These are phyloP conservation scores for Macquaria australasica DNA, from an alignment of 2,113 vertebrate genomes.

Conservation along the genomic window DNA sequence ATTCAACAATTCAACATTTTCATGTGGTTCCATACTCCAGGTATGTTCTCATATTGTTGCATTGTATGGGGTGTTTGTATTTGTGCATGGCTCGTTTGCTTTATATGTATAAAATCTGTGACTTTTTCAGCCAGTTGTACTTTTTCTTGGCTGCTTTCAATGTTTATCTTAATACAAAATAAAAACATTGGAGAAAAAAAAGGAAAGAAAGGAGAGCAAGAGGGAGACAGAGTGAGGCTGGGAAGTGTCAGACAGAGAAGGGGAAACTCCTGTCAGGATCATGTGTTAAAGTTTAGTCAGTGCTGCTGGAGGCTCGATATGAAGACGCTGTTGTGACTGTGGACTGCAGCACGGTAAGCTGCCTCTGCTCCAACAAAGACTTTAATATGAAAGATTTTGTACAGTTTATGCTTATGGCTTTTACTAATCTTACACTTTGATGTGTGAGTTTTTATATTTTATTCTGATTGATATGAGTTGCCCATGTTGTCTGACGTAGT, in stretches of 20 bases:
- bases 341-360: conserved; percentile 65
- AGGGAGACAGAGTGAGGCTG: conserved; percentile 16
- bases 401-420: not conserved
- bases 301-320: conserved; percentile 26
- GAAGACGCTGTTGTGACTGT: conserved; percentile 40
- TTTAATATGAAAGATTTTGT: not conserved
- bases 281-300: conserved; percentile 52
- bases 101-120: not conserved
- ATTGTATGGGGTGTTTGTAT: not conserved
- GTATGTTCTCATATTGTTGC: conserved; percentile 14
- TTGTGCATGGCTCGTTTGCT: not conserved
- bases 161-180: not conserved
- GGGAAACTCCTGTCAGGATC: conserved; percentile 53
- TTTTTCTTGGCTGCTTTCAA: not conserved
- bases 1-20: not conserved
- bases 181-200: not conserved
- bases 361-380: conserved; percentile 5
- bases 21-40: not conserved
- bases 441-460: not conserved
- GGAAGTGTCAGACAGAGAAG: conserved; percentile 20
- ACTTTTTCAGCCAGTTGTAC: not conserved
- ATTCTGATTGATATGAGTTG: fast-evolving
- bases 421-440: not conserved
- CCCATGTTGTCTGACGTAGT: not conserved
- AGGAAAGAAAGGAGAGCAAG: not conserved